Evolutionary conservation across 1,140 invertebrate species (phyloP), one percentile per base, ranked within the genome.

Genomic region (Drosophila jambulina): DNA sequence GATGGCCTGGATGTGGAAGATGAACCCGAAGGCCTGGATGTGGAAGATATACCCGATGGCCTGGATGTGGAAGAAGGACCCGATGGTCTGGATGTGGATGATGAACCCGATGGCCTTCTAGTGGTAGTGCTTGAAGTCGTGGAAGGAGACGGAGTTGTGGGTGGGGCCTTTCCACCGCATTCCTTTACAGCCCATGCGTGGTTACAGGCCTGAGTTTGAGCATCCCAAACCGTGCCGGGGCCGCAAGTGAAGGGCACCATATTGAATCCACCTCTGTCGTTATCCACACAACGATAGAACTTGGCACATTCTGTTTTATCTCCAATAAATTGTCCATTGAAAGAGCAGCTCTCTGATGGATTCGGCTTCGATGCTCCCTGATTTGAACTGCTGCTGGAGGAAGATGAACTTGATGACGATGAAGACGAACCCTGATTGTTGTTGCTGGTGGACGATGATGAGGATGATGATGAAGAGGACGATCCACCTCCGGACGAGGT

Each of bases 281-380:
- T 94, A 75, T 95, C 94, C 4, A 95, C 95, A 84, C 95, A 96
- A 58, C 95, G 93, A 81, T 95, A 96, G 82, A 96, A 96, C 80
- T 94, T 95, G 56, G 93, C 93, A 76, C 96, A 96, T 75, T 96
- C 93, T 21, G 93, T 93, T 38, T 93, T 82, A 80, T 96, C 94
- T 9, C 94, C 93, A 69, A 94, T 92, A 82, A 95, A 96, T 63
- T 92, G 82, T 3, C 88, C 91, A 45, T 92, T 91, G 40, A 94
- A 94, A 83, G 94, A 94, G 49, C 87, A 84, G 32, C 72, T 85
- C 27, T 84, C 88, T 12, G 78, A 65, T 0, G 92, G 82, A 38
- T 82, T 91, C 25, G 82, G 58, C 13, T 72, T 60, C 4, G 75
- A 56, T 1, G 75, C 21, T 38, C 34, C 53, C 10, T 23, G 29